These are phyloP conservation scores for Engystomops pustulosus DNA, from an alignment of 2,113 vertebrate species.

Conservation along the genomic window DNA sequence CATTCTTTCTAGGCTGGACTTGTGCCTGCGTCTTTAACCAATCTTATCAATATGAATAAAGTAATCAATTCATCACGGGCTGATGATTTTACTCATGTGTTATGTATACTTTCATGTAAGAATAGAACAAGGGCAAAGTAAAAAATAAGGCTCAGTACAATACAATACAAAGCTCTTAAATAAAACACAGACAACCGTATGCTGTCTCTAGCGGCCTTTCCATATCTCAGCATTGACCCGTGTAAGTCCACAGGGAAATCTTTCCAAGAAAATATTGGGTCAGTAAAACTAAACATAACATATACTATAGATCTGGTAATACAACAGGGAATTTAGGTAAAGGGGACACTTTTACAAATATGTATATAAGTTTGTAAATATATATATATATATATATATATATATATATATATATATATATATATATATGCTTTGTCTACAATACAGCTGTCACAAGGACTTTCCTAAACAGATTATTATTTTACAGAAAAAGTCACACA, in stretches of 20 bases:
- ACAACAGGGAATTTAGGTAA: not conserved
- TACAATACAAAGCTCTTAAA: not conserved
- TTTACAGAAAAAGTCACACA: not conserved
- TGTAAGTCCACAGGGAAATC: constrained; percentile 23
- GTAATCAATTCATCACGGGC: too few relatives aligned
- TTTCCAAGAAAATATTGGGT: constrained; percentile 5
- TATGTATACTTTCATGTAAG: too few relatives aligned
- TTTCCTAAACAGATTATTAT: too few relatives aligned
- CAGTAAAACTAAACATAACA: not conserved
- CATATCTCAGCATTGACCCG: not conserved
- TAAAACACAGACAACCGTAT: not conserved
- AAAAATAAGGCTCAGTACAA: not conserved
- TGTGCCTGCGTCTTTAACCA: too few relatives aligned
- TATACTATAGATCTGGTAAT: not conserved
- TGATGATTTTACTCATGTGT: too few relatives aligned
- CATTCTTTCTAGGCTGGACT: too few relatives aligned
- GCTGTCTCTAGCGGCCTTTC: too few relatives aligned
- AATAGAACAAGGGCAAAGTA: too few relatives aligned
- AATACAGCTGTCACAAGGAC: not conserved
- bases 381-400: too few relatives aligned
- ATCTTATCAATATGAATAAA: too few relatives aligned
- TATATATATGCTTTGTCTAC: not conserved
- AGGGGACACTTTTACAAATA: not conserved
- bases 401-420: too few relatives aligned
- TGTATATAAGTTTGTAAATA: too few relatives aligned